Evolutionary conservation across 2,797 vertebrate species (phyloP), one percentile per base, ranked within the genome.

Genomic region (Syngnathus rostellatus): DNA sequence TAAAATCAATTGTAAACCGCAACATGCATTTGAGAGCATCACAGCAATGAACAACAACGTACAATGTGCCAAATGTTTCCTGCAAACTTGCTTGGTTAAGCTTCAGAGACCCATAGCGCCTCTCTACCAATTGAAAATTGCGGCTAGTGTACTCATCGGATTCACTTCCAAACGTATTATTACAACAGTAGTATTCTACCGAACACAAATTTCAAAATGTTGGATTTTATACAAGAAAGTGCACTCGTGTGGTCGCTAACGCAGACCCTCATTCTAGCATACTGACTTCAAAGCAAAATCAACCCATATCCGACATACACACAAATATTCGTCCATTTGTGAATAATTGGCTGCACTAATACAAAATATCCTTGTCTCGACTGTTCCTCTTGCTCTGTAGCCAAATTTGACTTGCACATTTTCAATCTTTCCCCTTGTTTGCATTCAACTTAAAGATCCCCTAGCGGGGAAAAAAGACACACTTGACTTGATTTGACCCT

Each of bases 401-500:
- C 21, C 2, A 6, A 55, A 55, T 37, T 68, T 7, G n/a, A 73
- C 65, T 72, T 72, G 50, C 54, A 67, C 67, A 25, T 43, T 70
- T 72, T 75, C 65, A 65, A 72, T 78, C 66, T 43, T 68, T 60
- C 10, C 46, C 19, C 48, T 71, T 69, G 72, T 70, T 76, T 76
- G 59, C 61, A 40, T 68, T 73, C 21, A 63, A 55, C 46, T 37
- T 21, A 71, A 71, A 66, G 72, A 72, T 23, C 40, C 45, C 46
- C 23, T 39, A 1, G 45, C 64, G 68, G 67, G 54, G 63, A 23
- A 69, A 65, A 31, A 77, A 70, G 17, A 3, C 50, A 70, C 58
- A 68, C 64, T 77, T 77, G 70, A 77, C 68, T 77, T 70, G 66
- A 60, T 8, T 7, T 74, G 72, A 80, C 75, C 76, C 31, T 65